These are phyloP conservation scores for Metopolophium dirhodum DNA, from an alignment of 1,140 invertebrate genomes.

Conservation along the genomic window DNA sequence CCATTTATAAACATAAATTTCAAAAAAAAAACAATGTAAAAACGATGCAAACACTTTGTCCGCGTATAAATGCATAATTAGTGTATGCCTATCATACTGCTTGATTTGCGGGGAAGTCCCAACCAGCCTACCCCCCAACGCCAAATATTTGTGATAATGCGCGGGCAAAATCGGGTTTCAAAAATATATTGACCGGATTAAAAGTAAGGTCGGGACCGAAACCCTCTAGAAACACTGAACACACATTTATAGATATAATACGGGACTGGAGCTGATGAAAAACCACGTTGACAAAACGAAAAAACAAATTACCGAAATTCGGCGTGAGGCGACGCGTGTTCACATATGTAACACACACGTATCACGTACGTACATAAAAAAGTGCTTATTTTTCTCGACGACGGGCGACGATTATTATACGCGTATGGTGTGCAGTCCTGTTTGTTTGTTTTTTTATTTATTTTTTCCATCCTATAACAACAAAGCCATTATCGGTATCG, in stretches of 20 bases:
- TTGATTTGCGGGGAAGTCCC: background rate
- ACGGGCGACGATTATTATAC: background rate
- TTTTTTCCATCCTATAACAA: background rate
- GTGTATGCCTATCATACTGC: background rate
- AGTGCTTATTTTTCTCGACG: background rate
- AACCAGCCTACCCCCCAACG: too few relatives aligned
- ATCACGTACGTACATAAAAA: background rate
- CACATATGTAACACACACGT: too few relatives aligned
- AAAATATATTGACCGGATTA: too few relatives aligned
- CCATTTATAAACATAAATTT: too few relatives aligned
- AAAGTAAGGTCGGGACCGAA: too few relatives aligned
- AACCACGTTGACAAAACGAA: background rate
- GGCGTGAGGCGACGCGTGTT: background rate
- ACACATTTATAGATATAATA: background rate
- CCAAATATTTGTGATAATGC: too few relatives aligned
- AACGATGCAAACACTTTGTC: too few relatives aligned
- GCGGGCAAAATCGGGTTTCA: too few relatives aligned
- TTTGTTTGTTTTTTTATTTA: background rate
- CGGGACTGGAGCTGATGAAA: too few relatives aligned
- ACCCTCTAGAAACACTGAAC: too few relatives aligned
- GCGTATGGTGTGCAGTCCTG: background rate
- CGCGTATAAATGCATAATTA: too few relatives aligned
- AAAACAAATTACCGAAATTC: conserved; percentile 9
- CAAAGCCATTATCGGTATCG: conserved; percentile 46
- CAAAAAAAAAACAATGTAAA: too few relatives aligned